phyloP scores from a whole-genome alignment of 1,140 invertebrate genomes.

The Nilaparvata lugens region DNA sequence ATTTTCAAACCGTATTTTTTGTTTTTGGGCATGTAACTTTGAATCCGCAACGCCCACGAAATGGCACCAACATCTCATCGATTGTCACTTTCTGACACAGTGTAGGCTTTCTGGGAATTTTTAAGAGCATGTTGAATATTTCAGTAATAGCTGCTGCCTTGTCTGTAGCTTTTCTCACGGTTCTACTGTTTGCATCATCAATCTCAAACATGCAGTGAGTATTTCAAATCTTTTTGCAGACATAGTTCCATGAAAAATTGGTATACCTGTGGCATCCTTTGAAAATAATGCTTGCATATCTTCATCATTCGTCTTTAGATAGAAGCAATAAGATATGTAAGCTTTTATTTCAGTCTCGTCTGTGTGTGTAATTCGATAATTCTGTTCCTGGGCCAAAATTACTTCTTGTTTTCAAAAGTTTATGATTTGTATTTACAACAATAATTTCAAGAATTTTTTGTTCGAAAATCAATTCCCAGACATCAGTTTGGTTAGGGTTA shows the following conservation, averaged over 20 bases:
- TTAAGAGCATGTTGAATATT: slow-evolving; percentile 32
- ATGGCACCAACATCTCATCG: slow-evolving; percentile 36
- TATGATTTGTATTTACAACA: neutral
- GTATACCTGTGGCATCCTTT: slow-evolving; percentile 12
- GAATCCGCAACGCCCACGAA: slow-evolving; percentile 34
- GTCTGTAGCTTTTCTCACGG: slow-evolving; percentile 20
- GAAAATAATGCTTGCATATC: slow-evolving; percentile 1
- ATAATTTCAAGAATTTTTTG: too few relatives aligned
- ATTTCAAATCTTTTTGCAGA: slow-evolving; percentile 29
- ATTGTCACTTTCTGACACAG: slow-evolving; percentile 26
- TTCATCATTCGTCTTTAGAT: slow-evolving; percentile 6
- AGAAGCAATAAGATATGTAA: slow-evolving; percentile 12
- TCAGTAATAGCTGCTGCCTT: slow-evolving; percentile 25
- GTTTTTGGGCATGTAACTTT: slow-evolving; percentile 37
- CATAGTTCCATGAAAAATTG: slow-evolving; percentile 21
- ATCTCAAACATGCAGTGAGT: slow-evolving; percentile 29
- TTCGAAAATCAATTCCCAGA: too few relatives aligned
- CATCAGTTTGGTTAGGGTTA: too few relatives aligned
- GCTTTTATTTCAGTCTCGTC: slow-evolving; percentile 12
- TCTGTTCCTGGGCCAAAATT: neutral
- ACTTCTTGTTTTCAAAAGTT: slow-evolving; percentile 2
- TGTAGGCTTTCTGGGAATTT: slow-evolving; percentile 32
- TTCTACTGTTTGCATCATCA: slow-evolving; percentile 29
- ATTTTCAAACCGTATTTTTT: slow-evolving; percentile 33
- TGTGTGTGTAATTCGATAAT: slow-evolving; percentile 4